Evolutionary conservation across 2,113 vertebrate species (phyloP).

Genomic region (Oncorhynchus nerka): DNA sequence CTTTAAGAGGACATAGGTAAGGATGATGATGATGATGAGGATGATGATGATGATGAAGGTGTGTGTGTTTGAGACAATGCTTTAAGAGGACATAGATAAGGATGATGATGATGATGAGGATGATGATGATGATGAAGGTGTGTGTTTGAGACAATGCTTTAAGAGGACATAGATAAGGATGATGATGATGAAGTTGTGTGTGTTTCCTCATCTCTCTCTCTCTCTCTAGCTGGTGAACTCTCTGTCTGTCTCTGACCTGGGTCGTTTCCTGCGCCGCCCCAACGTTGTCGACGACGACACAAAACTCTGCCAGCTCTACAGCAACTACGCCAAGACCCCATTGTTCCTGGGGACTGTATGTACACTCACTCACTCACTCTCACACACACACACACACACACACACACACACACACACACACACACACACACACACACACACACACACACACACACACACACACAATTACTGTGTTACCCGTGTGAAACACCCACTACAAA

Average conservation of each 20-base stretch:
- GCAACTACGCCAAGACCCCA: slow-evolving; percentile 39
- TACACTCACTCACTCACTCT: not conserved
- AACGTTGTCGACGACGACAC: slow-evolving; percentile 34
- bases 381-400: too few relatives aligned
- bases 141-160: not conserved
- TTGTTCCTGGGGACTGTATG: slow-evolving; percentile 63
- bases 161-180: too few relatives aligned
- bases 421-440: not conserved
- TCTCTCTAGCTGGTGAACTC: slow-evolving; percentile 69
- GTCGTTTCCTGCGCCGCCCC: slow-evolving; percentile 47
- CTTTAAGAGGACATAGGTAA: not conserved
- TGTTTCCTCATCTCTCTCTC: not conserved
- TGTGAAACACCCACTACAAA: too few relatives aligned
- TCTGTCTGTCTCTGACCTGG: slow-evolving; percentile 56
- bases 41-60: not conserved
- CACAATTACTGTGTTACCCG: not conserved
- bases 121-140: not conserved
- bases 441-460: not conserved
- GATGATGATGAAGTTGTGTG: not conserved
- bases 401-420: too few relatives aligned
- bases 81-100: not conserved
- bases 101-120: not conserved
- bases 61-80: too few relatives aligned
- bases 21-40: not conserved
- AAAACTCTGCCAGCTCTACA: slow-evolving; percentile 64